These are phyloP conservation scores for Athrips mouffetella DNA, from an alignment of 2,888 invertebrate genomes.

Conservation along the genomic window DNA sequence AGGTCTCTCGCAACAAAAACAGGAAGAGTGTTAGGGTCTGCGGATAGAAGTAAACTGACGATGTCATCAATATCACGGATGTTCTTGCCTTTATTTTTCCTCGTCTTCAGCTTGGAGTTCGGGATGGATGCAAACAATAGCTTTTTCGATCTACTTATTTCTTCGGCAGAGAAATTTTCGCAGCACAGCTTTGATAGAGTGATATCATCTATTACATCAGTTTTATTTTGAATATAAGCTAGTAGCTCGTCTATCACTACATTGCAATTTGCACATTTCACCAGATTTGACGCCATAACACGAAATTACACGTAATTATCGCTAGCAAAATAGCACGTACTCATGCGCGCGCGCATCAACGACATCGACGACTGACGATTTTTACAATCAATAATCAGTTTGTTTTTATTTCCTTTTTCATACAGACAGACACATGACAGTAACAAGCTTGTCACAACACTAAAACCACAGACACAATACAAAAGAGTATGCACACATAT, in stretches of 20 bases:
- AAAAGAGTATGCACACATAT: too few relatives aligned
- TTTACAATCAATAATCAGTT: too few relatives aligned
- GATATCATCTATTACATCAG: not conserved
- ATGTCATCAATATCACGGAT: slow-evolving; percentile 4
- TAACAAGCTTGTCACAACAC: too few relatives aligned
- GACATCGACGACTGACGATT: too few relatives aligned
- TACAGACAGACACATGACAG: too few relatives aligned
- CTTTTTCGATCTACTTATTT: not conserved
- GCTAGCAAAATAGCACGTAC: too few relatives aligned
- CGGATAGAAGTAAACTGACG: not conserved
- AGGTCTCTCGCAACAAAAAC: slow-evolving; percentile 10
- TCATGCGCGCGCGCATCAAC: too few relatives aligned
- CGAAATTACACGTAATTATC: too few relatives aligned
- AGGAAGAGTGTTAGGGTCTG: not conserved
- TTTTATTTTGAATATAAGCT: slow-evolving; percentile 6
- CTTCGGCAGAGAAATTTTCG: not conserved
- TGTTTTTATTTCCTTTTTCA: too few relatives aligned
- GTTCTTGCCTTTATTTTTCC: slow-evolving; percentile 1
- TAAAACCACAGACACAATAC: too few relatives aligned
- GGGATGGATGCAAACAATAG: not conserved
- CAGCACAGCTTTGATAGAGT: not conserved
- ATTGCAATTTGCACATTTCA: slow-evolving; percentile 6
- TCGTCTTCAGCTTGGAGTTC: not conserved
- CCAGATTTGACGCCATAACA: too few relatives aligned
- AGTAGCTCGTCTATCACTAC: not conserved